Evolutionary conservation across 2,797 vertebrate species (phyloP).

Genomic region (Remorina albescens): DNA sequence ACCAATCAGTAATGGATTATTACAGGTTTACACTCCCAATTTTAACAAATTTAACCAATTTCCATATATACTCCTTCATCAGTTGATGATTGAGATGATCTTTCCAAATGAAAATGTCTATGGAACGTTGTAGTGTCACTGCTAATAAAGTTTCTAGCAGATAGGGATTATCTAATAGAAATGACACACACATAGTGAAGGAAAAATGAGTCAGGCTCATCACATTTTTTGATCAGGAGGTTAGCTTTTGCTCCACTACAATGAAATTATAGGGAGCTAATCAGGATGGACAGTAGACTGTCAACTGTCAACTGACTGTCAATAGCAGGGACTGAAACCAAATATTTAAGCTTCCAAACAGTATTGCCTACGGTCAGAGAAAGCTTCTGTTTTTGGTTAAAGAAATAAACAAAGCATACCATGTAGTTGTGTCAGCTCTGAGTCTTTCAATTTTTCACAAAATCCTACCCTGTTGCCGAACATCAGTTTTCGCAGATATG

Average conservation of each 20-base stretch:
- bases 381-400: neutral
- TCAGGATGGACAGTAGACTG: neutral
- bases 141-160: neutral
- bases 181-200: neutral
- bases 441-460: neutral
- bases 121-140: neutral
- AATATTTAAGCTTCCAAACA: neutral
- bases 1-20: constrained; percentile 19
- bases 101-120: neutral
- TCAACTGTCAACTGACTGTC: too few relatives aligned
- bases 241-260: too few relatives aligned
- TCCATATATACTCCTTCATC: constrained; percentile 20
- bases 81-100: neutral
- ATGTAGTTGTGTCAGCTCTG: neutral
- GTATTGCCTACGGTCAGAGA: neutral
- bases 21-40: neutral
- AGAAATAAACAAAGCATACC: neutral
- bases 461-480: neutral
- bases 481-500: neutral
- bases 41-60: constrained; percentile 9
- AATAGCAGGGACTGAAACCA: neutral
- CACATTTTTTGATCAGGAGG: neutral
- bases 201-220: neutral
- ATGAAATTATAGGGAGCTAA: neutral
- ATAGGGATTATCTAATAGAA: neutral